A percentile compares a stretch with the other conserved stretches of the same genome.
phyloP scores from a whole-genome alignment of 2,888 invertebrate genomes.

The Tenthredo mesomela region DNA sequence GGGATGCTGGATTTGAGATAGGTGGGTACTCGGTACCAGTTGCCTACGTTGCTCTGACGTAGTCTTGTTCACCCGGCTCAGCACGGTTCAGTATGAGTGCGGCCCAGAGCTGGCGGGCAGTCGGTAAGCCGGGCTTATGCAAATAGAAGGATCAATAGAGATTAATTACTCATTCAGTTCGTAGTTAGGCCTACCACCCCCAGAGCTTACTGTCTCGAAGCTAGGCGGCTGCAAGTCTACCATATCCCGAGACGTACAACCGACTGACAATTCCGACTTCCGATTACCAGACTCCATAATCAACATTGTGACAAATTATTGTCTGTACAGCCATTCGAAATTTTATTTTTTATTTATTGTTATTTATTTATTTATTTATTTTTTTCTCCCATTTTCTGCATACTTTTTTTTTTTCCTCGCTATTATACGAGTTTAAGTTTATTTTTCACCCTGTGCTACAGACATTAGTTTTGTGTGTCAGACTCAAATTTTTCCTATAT shows the following conservation, averaged over 20 bases:
- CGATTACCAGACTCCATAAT: neutral
- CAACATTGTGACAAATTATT: neutral
- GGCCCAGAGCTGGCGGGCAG: slow-evolving; percentile 62
- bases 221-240: slow-evolving; percentile 34
- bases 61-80: slow-evolving; percentile 64
- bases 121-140: slow-evolving; percentile 71
- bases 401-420: neutral
- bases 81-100: slow-evolving; percentile 56
- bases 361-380: no score
- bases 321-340: neutral
- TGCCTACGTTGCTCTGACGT: slow-evolving; percentile 53
- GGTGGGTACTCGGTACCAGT: neutral
- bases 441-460: neutral
- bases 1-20: slow-evolving; percentile 34
- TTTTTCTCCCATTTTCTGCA: neutral
- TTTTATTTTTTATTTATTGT: neutral
- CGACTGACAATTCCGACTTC: neutral
- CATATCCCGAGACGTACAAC: neutral
- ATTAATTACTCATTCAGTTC: slow-evolving; percentile 72
- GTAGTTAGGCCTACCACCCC: slow-evolving; percentile 65
- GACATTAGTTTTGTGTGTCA: neutral
- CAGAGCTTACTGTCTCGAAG: slow-evolving; percentile 56
- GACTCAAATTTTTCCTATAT: neutral
- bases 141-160: slow-evolving; percentile 69
- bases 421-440: neutral